These are phyloP conservation scores for Neoniphon sammara DNA, from an alignment of 2,797 vertebrate species.

Conservation along the genomic window DNA sequence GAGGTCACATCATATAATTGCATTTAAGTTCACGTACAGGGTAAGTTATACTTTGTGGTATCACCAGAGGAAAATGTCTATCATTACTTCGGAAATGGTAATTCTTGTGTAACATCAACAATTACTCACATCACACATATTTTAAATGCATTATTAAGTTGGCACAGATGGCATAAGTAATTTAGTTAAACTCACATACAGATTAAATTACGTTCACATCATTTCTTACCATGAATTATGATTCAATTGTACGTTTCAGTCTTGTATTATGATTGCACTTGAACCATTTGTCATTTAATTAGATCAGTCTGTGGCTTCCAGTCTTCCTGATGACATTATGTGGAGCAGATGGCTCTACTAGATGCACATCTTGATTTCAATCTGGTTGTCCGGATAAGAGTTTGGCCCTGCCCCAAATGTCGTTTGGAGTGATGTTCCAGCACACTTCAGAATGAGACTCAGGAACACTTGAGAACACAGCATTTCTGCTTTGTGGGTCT, in stretches of 20 bases:
- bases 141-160: no score
- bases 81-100: background rate
- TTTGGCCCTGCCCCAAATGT: background rate
- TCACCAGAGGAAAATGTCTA: background rate
- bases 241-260: background rate
- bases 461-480: background rate
- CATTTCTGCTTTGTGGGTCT: background rate
- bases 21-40: background rate
- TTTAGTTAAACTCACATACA: no score
- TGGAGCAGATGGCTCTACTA: constrained; percentile 42
- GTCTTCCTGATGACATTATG: constrained; percentile 40
- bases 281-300: constrained; percentile 35
- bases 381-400: background rate
- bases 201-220: no score
- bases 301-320: constrained; percentile 13
- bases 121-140: no score
- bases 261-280: background rate
- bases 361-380: background rate
- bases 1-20: background rate
- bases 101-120: no score
- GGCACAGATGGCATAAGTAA: no score
- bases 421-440: background rate
- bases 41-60: background rate
- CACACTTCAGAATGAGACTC: background rate
- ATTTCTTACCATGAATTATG: no score